These are phyloP conservation scores for Leucophenga varia DNA, from an alignment of 1,140 invertebrate genomes.

Conservation along the genomic window DNA sequence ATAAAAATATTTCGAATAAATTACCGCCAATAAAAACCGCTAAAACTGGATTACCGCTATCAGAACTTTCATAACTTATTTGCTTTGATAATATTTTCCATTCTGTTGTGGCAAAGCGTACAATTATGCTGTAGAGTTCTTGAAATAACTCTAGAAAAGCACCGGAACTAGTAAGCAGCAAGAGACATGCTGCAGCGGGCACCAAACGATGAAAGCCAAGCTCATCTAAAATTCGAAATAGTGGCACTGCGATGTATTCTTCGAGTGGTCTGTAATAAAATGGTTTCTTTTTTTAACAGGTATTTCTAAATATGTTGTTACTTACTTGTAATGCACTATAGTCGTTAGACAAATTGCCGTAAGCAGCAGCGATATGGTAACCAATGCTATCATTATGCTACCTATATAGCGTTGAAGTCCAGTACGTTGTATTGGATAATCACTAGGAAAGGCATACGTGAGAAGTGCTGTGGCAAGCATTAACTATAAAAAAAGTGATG, in stretches of 20 bases:
- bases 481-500: constrained; percentile 24
- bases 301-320: neutral
- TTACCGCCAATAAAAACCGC: constrained; percentile 67
- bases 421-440: constrained; percentile 33
- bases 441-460: constrained; percentile 40
- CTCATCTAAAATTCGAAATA: constrained; percentile 64
- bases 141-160: constrained; percentile 66
- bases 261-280: constrained; percentile 21
- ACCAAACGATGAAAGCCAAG: constrained; percentile 64
- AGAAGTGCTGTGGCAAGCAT: constrained; percentile 37
- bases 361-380: constrained; percentile 35
- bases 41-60: constrained; percentile 67
- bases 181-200: constrained; percentile 63
- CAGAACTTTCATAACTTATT: constrained; percentile 65
- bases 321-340: constrained; percentile 45
- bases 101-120: constrained; percentile 63
- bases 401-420: constrained; percentile 30
- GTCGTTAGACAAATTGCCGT: constrained; percentile 43
- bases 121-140: constrained; percentile 61
- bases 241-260: constrained; percentile 61
- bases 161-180: constrained; percentile 62
- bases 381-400: constrained; percentile 24
- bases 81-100: constrained; percentile 66
- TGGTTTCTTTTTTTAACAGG: neutral
- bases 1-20: neutral